phyloP scores from a whole-genome alignment of 1,140 invertebrate species.

The Trichogramma pretiosum region DNA sequence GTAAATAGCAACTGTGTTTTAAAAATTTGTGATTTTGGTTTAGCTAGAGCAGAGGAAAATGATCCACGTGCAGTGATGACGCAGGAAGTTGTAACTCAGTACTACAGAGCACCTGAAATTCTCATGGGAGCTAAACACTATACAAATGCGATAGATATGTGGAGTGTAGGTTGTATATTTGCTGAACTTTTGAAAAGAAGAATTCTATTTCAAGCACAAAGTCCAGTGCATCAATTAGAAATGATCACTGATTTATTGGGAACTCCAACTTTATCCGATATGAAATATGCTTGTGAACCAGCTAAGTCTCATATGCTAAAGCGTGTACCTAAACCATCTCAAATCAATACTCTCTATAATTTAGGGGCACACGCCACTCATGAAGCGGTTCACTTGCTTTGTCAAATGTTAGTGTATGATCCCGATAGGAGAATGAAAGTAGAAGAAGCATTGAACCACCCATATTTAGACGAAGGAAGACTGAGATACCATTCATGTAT shows the following conservation, averaged over 20 bases:
- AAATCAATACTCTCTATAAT: constrained; percentile 83
- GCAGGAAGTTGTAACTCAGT: constrained; percentile 97
- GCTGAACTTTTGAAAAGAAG: constrained; percentile 89
- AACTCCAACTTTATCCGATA: constrained; percentile 91
- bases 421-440: constrained; percentile 67
- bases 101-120: constrained; percentile 97
- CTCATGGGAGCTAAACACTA: constrained; percentile 97
- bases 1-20: constrained; percentile 98
- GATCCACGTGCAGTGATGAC: constrained; percentile 93
- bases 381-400: constrained; percentile 95
- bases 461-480: constrained; percentile 68
- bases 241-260: constrained; percentile 94
- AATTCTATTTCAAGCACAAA: constrained; percentile 95
- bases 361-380: constrained; percentile 87
- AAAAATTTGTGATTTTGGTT: constrained; percentile 97
- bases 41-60: constrained; percentile 89
- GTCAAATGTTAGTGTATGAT: constrained; percentile 72
- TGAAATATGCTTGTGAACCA: constrained; percentile 92
- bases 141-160: constrained; percentile 92
- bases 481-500: constrained; percentile 98
- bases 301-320: constrained; percentile 88
- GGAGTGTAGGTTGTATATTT: constrained; percentile 99
- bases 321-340: constrained; percentile 77
- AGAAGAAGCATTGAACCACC: constrained; percentile 61
- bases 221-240: constrained; percentile 91